Evolutionary conservation across 2,888 invertebrate species (phyloP), one percentile per base, ranked within the genome.

Genomic region (Furcula furcula): DNA sequence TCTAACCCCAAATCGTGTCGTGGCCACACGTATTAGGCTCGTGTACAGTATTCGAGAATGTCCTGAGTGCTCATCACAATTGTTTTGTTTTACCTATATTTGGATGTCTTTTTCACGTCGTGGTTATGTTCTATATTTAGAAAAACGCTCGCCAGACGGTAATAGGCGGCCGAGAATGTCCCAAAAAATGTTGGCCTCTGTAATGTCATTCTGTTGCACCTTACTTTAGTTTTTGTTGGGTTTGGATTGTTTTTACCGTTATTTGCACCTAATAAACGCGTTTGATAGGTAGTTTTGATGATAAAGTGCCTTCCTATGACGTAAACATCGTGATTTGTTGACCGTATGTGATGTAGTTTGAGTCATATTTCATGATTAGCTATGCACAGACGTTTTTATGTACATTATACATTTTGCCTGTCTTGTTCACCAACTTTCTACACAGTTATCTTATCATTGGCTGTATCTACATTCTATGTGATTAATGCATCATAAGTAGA

Each of bases 1-100:
- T 80, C 84, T 87, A 87, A 87, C 87, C 87, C 85, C 76, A 84
- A 81, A 78, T 65, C 80, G 81, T 82, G 84, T 85, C 88, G 87
- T 83, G 88, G 87, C 85, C 87, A 83, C 88, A 87, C 87, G 87
- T 83, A 80, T 78, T 76, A 78, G 73, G 66, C 72, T 77, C 69
- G 76, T 79, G 75, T 71, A 69, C 71, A 64, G 78, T 76, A 80
- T 85, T 85, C 79, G 79, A 83, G 78, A 83, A 86, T 75, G 78
- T 80, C 86, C 76, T 74, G 76, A 79, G 68, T 74, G 72, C 66
- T 70, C 74, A 64, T 70, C 62, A 70, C 72, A 76, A 69, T 65
- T 84, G 83, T 81, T 80, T 84, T 85, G 82, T 87, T 84, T 84
- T 79, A 71, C 74, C 83, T 82, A 62, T 78, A 80, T 79, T 81